Evolutionary conservation across 1,140 invertebrate species (phyloP).

Genomic region (Bombus picipes): DNA sequence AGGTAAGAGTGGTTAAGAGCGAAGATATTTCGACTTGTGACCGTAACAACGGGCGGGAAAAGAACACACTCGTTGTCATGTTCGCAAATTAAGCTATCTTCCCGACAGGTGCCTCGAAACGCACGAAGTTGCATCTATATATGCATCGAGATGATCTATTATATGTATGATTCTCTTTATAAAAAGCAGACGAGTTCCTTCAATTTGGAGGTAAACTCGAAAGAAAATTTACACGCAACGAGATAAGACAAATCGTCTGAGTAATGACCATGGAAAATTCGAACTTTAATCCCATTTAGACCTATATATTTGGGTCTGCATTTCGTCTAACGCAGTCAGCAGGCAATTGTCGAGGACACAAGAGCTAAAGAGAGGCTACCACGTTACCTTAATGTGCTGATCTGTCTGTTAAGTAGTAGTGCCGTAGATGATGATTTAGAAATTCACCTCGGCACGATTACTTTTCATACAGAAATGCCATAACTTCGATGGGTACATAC

Average conservation of each 20-base stretch:
- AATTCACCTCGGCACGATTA: conserved; percentile 78
- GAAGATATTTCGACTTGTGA: conserved; percentile 79
- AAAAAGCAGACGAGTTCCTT: not conserved
- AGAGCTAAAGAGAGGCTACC: not conserved
- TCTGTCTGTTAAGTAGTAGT: conserved; percentile 79
- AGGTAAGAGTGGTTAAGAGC: not conserved
- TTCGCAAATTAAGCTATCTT: conserved; percentile 77
- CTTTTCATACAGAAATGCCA: conserved; percentile 71
- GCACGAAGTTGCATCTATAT: not conserved
- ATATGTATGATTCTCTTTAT: not conserved
- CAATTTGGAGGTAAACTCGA: not conserved
- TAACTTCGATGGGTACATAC: conserved; percentile 16
- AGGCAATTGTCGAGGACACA: not conserved
- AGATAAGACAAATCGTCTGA: conserved; percentile 6
- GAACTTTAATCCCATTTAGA: conserved; percentile 26
- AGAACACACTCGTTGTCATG: conserved; percentile 74
- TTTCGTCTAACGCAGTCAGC: conserved; percentile 26
- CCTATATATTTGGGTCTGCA: conserved; percentile 33
- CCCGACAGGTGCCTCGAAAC: conserved; percentile 11
- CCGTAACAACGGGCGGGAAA: conserved; percentile 78
- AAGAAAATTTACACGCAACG: not conserved
- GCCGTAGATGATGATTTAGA: conserved; percentile 78
- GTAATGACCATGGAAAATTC: conserved; percentile 28
- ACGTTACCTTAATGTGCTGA: conserved; percentile 25
- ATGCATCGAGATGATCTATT: not conserved